Evolutionary conservation across 2,888 invertebrate genomes (phyloP), one percentile per base, ranked within the genome.

Genomic region (Hirtodrosophila trivittata): DNA sequence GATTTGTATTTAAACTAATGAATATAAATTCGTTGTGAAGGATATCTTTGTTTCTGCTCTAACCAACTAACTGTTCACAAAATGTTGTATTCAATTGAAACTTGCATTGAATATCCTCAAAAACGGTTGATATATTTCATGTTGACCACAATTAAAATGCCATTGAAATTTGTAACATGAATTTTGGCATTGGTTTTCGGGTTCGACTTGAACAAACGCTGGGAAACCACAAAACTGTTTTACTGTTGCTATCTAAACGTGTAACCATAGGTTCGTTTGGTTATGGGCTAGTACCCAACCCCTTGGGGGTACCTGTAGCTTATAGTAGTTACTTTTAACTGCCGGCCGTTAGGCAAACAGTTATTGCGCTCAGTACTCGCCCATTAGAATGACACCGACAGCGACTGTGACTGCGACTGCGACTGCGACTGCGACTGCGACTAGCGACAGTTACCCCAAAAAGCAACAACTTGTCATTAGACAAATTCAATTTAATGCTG

Each of bases 381-480:
- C 73, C 84, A 78, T 86, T 78, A 75, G 68, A 83, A 57, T 83
- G 84, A 78, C 77, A 83, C 60, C 58, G 66, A 47, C 32, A 28
- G 28, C 7, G n/a, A 57, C 64, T 18, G 46, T 32, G 26, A 13
- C 43, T 18, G 13, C 51, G 5, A 32, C 33, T 26, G 10, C 10
- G 21, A 26, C 6, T 3, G n/a, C n/a, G n/a, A n/a, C n/a, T 3
- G 28, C 7, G n/a, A 57, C 64, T 18, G 46, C n/a, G n/a, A n/a
- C n/a, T n/a, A n/a, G n/a, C n/a, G n/a, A n/a, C n/a, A n/a, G n/a
- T n/a, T n/a, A n/a, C n/a, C 3, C 25, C 25, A 39, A 43, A 57
- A 55, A 47, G 66, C 84, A 84, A 86, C 80, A 81, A 81, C 80
- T 86, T 86, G 80, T 84, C 87, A 81, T 81, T 81, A 81, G 85